Conservation (phyloP, 2,888 invertebrate species). For the Dasysyrphus tricinctus region DNA sequence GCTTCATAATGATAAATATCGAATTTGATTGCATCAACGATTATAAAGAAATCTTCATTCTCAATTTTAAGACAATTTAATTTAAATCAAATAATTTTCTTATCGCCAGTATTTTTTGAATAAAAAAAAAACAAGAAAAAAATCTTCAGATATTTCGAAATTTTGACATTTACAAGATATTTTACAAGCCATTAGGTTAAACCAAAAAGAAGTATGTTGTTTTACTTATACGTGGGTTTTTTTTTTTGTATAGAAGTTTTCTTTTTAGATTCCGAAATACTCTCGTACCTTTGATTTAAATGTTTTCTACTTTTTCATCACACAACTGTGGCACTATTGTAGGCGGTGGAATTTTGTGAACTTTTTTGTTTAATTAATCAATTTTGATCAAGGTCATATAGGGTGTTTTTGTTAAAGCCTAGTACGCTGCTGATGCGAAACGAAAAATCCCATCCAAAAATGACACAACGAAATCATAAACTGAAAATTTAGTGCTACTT, state of each 20-base stretch:
- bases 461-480: too few species aligned
- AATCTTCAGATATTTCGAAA: conserved; percentile 44
- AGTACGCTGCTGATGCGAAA: too few species aligned
- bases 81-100: conserved; percentile 54
- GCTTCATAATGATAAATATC: conserved; percentile 62
- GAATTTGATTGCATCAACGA: conserved; percentile 70
- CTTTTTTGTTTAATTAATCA: conserved; percentile 40
- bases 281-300: conserved; percentile 42
- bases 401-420: conserved; percentile 7
- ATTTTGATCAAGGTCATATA: conserved; percentile 45
- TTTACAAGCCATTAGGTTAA: conserved; percentile 58
- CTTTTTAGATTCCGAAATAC: conserved; percentile 35
- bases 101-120: background rate
- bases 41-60: conserved; percentile 29
- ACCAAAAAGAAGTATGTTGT: background rate
- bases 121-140: background rate
- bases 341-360: conserved; percentile 43
- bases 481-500: too few species aligned
- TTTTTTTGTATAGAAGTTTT: conserved; percentile 23
- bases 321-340: conserved; percentile 31
- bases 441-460: too few species aligned
- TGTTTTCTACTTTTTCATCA: conserved; percentile 12
- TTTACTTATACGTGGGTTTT: conserved; percentile 16
- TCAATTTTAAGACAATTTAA: conserved; percentile 37
- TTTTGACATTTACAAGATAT: conserved; percentile 68